Evolutionary conservation across 2,113 vertebrate genomes (phyloP).

Genomic region (Antigone vipio): DNA sequence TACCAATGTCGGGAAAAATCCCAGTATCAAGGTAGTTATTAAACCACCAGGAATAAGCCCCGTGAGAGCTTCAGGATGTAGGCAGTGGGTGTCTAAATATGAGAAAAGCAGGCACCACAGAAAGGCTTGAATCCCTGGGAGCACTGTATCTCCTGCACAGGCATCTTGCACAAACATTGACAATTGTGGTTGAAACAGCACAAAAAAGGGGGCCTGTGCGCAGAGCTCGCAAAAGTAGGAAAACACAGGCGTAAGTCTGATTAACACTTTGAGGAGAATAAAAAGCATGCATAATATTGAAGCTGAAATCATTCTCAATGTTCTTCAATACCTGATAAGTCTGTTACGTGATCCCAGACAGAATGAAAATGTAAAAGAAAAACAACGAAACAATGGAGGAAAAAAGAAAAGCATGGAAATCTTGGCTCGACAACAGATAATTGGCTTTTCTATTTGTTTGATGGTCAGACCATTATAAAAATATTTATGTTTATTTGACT

Average conservation of each 20-base stretch:
- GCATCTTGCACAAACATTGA: background rate
- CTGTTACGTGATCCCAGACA: background rate
- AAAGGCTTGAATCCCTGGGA: background rate
- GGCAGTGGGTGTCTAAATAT: background rate
- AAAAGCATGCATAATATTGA: background rate
- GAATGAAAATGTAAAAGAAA: background rate
- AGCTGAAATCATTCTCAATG: background rate
- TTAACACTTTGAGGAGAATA: background rate
- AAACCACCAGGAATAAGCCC: background rate
- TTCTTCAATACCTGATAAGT: background rate
- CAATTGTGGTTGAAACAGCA: background rate
- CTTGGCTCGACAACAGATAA: background rate
- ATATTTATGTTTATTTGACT: background rate
- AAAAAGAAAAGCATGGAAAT: background rate
- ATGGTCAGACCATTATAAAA: background rate
- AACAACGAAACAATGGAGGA: background rate
- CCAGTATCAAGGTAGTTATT: background rate
- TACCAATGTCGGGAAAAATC: background rate
- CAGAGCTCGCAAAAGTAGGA: background rate
- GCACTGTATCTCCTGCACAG: background rate
- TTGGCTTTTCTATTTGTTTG: background rate
- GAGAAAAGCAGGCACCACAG: background rate
- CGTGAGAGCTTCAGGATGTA: rapidly evolving
- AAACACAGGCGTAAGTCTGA: background rate
- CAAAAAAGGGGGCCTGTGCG: background rate